These are phyloP conservation scores for Tenthredo scrophulariae DNA, from an alignment of 2,888 invertebrate species.

Conservation along the genomic window DNA sequence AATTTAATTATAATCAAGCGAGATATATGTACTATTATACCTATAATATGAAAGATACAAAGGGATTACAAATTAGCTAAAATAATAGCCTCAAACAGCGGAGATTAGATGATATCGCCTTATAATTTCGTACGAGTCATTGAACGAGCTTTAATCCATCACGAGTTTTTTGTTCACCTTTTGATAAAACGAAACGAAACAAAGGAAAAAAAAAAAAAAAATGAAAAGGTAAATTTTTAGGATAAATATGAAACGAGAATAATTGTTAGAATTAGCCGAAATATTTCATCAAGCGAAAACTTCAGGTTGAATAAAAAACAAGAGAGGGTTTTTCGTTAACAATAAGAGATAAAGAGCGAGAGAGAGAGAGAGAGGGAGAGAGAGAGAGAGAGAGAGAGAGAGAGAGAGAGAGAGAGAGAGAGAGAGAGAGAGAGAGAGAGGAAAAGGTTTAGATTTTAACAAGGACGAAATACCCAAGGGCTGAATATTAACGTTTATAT, in stretches of 20 bases:
- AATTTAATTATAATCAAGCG: not conserved
- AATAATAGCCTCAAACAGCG: not conserved
- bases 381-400: not conserved
- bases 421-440: constrained; percentile 32
- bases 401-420: not conserved
- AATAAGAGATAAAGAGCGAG: not conserved
- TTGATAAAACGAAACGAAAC: not conserved
- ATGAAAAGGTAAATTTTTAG: not conserved
- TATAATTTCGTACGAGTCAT: not conserved
- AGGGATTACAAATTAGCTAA: not conserved
- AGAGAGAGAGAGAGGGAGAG: not conserved
- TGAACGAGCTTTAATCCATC: not conserved
- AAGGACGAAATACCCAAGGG: constrained; percentile 5
- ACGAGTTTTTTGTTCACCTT: not conserved
- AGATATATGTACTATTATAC: not conserved
- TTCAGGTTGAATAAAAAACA: constrained; percentile 16
- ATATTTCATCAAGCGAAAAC: constrained; percentile 29
- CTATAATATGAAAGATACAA: not conserved
- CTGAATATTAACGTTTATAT: not conserved
- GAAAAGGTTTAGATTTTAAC: constrained; percentile 21
- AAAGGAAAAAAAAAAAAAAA: not conserved
- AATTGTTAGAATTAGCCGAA: constrained; percentile 14
- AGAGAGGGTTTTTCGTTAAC: not conserved
- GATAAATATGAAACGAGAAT: not conserved
- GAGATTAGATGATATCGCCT: not conserved